Conservation (phyloP, 2,888 invertebrate species). For the Elgonia sp. region DNA sequence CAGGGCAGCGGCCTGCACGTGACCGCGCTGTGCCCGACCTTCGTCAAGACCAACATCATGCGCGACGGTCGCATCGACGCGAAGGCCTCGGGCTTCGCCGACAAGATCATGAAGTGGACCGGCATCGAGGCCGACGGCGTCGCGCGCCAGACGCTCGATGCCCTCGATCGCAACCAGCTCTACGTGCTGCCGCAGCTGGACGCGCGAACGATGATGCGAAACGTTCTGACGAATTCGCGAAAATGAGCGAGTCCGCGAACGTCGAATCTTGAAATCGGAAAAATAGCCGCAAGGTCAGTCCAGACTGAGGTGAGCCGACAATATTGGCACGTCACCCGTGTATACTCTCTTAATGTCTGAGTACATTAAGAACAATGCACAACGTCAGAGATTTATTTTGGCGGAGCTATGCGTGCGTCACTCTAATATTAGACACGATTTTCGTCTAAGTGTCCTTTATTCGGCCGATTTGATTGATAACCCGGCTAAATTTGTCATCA, state of each 20-base stretch:
- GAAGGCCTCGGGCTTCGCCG: too few relatives aligned
- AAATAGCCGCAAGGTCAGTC: slow-evolving; percentile 62
- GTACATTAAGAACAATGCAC: neutral
- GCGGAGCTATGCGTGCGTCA: slow-evolving; percentile 26
- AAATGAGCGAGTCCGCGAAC: slow-evolving; percentile 50
- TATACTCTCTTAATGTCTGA: neutral
- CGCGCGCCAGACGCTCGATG: too few relatives aligned
- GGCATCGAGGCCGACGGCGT: too few relatives aligned
- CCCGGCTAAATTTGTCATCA: too few relatives aligned
- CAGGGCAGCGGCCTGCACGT: too few relatives aligned
- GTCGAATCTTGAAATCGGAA: slow-evolving; percentile 19
- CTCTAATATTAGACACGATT: slow-evolving; percentile 30
- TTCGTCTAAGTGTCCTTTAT: neutral
- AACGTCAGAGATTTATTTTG: slow-evolving; percentile 49
- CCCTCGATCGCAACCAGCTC: too few relatives aligned
- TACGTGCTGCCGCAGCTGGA: too few relatives aligned
- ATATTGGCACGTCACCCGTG: slow-evolving; percentile 65
- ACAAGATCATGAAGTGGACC: too few relatives aligned
- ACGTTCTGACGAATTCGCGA: slow-evolving; percentile 35
- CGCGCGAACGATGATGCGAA: slow-evolving; percentile 51
- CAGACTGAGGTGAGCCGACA: slow-evolving; percentile 62
- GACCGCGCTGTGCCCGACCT: too few relatives aligned
- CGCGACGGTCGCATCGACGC: too few relatives aligned
- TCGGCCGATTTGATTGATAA: neutral
- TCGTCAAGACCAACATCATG: too few relatives aligned